Evolutionary conservation across 2,113 vertebrate genomes (phyloP), one percentile per base, ranked within the genome.

Genomic region (Rhinolophus ferrumequinum): DNA sequence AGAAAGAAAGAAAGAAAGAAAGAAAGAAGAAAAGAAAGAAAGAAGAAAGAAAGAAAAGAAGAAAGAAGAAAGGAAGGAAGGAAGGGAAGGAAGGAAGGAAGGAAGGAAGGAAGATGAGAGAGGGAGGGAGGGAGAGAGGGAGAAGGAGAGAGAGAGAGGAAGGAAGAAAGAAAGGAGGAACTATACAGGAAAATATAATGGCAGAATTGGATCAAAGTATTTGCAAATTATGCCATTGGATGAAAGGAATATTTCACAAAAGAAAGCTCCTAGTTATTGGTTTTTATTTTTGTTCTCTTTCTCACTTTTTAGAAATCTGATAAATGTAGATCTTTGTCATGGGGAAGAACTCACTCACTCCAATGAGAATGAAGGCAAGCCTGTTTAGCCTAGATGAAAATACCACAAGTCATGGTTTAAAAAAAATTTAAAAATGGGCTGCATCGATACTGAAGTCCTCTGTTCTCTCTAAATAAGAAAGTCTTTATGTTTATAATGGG

Each of bases 121-220:
- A n/a, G n/a, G n/a, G n/a, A n/a, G n/a, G n/a, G n/a, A n/a, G n/a
- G n/a, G n/a, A n/a, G n/a, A n/a, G n/a, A n/a, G n/a, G n/a, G n/a
- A n/a, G 50, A 52, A 52, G 50, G 14, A 14, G n/a, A 52, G 50
- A 8, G 7, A 52, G 50, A 8, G 8, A 14, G 14, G 14, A 52
- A 14, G 14, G 50, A 60, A 26, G 64, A 87, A 95, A 16, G 35
- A 96, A 97, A 5, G 38, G 93, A 97, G 96, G 0, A 2, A 14
- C 9, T 41, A 30, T 66, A 18, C 19, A 52, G 0, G 0, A 30
- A 89, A 64, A 67, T 86, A 35, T 64, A 72, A 96, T 0, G 64
- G 6, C 33, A 97, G 94, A 88, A 88, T 80, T 83, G 35, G 26
- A 84, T 90, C 93, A 83, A 93, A 4, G 0, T 19, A 94, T 98